Percentiles rank a stretch among this genome's conserved stretches.
These are phyloP conservation scores for Gallinago nigripennis DNA, from an alignment of 2,797 vertebrate genomes.

Conservation along the genomic window DNA sequence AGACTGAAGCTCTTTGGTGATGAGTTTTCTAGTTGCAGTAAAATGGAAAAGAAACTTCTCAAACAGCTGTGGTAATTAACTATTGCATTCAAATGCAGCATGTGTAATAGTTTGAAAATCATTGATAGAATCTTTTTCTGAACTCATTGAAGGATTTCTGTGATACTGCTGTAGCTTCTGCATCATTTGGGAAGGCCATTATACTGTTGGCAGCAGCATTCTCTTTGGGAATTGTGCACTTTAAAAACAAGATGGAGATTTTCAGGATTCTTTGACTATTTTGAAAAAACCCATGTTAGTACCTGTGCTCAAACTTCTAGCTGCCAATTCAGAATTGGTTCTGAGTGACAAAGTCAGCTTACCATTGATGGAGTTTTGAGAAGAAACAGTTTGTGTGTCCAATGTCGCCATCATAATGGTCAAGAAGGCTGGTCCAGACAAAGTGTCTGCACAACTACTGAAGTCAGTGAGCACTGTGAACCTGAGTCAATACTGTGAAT, in stretches of 20 bases:
- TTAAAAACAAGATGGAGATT: background rate
- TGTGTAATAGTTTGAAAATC: background rate
- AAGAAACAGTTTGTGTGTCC: background rate
- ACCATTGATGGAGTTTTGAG: background rate
- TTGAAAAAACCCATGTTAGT: background rate
- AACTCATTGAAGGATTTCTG: background rate
- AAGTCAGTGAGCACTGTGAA: background rate
- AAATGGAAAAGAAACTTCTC: background rate
- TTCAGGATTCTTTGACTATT: background rate
- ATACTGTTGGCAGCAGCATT: background rate
- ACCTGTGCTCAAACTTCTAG: background rate
- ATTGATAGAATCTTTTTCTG: background rate
- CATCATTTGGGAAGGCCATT: background rate
- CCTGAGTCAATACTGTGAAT: background rate
- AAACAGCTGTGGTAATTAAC: background rate
- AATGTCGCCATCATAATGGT: fast-evolving
- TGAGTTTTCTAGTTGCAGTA: background rate
- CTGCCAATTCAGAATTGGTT: background rate
- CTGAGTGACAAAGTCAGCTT: background rate
- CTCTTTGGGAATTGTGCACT: background rate
- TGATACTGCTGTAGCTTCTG: background rate
- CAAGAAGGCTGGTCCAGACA: background rate
- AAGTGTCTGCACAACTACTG: background rate
- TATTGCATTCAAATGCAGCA: background rate
- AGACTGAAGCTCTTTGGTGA: background rate